Percentiles rank a stretch among this genome's conserved stretches.
phyloP scores from a whole-genome alignment of 1,140 invertebrate species.

The Frieseomelitta varia region DNA sequence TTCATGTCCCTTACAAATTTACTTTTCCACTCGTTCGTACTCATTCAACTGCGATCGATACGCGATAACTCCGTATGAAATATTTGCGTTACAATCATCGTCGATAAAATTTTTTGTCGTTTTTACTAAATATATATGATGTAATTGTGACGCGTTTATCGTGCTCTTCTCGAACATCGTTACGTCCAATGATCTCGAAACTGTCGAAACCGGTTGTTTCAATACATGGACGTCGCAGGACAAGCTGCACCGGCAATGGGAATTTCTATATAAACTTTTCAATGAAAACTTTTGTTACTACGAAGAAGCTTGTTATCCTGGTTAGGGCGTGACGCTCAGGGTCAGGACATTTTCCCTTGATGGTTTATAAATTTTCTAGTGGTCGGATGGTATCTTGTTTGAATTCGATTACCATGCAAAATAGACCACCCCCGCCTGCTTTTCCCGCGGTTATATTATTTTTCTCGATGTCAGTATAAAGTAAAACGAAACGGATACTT shows the following conservation, averaged over 20 bases:
- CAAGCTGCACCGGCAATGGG: no score
- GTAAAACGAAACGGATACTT: slow-evolving; percentile 48
- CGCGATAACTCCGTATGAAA: not conserved
- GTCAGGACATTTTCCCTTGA: slow-evolving; percentile 33
- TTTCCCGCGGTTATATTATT: slow-evolving; percentile 33
- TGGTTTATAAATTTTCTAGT: slow-evolving; percentile 48
- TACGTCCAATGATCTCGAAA: not conserved
- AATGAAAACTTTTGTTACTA: not conserved
- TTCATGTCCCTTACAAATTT: not conserved
- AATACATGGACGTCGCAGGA: not conserved
- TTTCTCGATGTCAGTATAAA: slow-evolving; percentile 26
- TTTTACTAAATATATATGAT: not conserved
- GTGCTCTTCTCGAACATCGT: not conserved
- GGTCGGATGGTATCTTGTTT: slow-evolving; percentile 18
- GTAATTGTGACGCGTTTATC: not conserved
- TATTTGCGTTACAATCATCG: not conserved
- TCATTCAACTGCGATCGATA: slow-evolving; percentile 4
- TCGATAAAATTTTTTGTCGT: not conserved
- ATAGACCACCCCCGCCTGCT: slow-evolving; percentile 8
- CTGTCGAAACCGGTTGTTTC: not conserved
- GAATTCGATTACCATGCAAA: slow-evolving; percentile 55
- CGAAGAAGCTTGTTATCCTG: not conserved
- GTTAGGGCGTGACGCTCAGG: not conserved
- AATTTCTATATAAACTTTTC: not conserved
- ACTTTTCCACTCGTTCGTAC: slow-evolving; percentile 5